Conservation (phyloP, 2,113 vertebrate genomes). For the Tringa solitaria region DNA sequence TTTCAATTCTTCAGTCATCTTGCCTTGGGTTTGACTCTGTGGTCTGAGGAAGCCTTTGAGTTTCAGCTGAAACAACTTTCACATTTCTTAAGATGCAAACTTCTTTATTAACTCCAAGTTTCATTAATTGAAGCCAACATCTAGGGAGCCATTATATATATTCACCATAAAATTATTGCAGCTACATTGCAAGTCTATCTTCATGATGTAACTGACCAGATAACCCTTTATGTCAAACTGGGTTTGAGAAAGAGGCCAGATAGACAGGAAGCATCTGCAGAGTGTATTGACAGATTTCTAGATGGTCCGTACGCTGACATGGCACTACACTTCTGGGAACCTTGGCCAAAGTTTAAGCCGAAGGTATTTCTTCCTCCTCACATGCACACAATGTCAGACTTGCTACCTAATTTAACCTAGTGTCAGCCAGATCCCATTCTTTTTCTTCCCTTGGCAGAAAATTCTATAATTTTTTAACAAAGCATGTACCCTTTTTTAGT, state of each 20-base stretch:
- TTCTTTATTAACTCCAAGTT: constrained; percentile 18
- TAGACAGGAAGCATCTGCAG: background rate
- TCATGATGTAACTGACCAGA: background rate
- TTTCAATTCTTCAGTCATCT: constrained; percentile 25
- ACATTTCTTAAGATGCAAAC: background rate
- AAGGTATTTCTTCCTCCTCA: background rate
- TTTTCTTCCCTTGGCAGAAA: background rate
- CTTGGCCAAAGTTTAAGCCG: background rate
- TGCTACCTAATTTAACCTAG: background rate
- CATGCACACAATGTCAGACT: background rate
- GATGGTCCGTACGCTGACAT: background rate
- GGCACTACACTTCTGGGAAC: background rate
- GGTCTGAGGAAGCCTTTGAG: background rate
- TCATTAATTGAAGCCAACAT: background rate
- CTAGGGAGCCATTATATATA: background rate
- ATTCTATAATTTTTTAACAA: background rate
- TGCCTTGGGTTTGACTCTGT: background rate
- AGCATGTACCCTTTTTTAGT: background rate
- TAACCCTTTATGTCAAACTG: background rate
- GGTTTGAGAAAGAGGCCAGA: background rate
- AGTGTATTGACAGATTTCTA: background rate
- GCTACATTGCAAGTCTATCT: background rate
- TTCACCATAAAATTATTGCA: background rate
- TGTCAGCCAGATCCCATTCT: background rate
- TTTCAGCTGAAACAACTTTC: background rate